Evolutionary conservation across 2,888 invertebrate genomes (phyloP), one percentile per base, ranked within the genome.

Genomic region (Alsophila aescularia): DNA sequence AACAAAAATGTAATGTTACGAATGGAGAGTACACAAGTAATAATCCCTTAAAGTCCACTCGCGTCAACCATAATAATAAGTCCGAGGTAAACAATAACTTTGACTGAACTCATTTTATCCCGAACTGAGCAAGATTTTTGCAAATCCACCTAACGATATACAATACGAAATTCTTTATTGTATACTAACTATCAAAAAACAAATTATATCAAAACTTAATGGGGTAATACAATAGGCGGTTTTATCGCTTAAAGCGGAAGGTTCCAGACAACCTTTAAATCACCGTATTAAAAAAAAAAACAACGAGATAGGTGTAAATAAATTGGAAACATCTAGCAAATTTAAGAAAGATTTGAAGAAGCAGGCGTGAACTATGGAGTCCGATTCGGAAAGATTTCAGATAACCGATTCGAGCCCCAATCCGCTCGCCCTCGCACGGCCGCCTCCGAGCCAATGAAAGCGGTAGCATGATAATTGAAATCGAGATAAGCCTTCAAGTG

Each of bases 401-500:
- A 90, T 90, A 87, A 79, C 75, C 76, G 71, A 69, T 74, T 78
- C 75, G 81, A 81, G 83, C 80, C 82, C 87, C 83, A 79, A 79
- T 79, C 79, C 81, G 66, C 69, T 71, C 75, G 67, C 72, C 72
- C 75, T 72, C 77, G 79, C 76, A 73, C 73, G 74, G 72, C 76
- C 74, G 73, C 75, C 75, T 63, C 68, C 64, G 79, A 77, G 76
- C 88, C 85, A 88, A 88, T 88, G 89, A 82, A 87, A 85, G 83
- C 83, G 84, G 76, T 77, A 85, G 85, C 82, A 83, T 87, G 83
- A 87, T 90, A 90, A 90, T 90, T 90, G 90, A 89, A 90, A 87
- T 88, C 86, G 84, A 87, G 90, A 90, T 90, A 90, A 89, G 85
- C 83, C 89, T 81, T 83, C 84, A 81, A 81, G 80, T 87, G 87